Conservation (phyloP, 2,113 vertebrate species). For the Oreamnos americanus region DNA sequence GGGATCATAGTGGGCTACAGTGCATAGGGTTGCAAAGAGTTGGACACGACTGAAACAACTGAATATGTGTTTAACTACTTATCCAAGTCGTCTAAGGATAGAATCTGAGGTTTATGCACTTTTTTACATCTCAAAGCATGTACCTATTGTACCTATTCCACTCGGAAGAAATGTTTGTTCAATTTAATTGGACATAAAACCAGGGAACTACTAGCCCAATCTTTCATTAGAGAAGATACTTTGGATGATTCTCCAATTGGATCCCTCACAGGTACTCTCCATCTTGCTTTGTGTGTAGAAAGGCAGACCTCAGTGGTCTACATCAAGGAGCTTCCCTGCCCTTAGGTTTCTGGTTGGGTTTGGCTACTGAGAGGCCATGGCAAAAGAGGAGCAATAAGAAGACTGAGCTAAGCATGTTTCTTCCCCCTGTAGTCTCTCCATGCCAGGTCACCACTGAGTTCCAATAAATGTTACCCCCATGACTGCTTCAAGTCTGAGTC, state of each 20-base stretch:
- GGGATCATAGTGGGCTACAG: neutral
- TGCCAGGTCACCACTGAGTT: neutral
- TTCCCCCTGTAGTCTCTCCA: neutral
- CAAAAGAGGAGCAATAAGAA: neutral
- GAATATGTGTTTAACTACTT: neutral
- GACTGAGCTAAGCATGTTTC: neutral
- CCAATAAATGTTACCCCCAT: neutral
- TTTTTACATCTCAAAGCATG: neutral
- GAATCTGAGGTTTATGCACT: neutral
- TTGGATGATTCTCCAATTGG: neutral
- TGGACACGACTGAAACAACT: neutral
- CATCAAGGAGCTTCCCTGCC: neutral
- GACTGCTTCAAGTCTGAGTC: neutral
- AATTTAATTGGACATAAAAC: constrained; percentile 4
- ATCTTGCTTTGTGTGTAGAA: neutral
- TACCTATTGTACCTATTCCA: neutral
- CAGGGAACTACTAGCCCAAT: neutral
- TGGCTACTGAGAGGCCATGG: neutral
- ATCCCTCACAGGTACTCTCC: neutral
- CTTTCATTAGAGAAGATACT: neutral
- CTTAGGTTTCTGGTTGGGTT: neutral
- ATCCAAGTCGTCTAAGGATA: neutral
- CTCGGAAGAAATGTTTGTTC: constrained; percentile 14
- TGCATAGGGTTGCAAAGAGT: neutral
- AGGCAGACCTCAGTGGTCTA: neutral